Percentiles rank a stretch among this genome's conserved stretches.
Evolutionary conservation across 64 coral and sea anemone species (phyloP).

Genomic region (Montipora foliosa): DNA sequence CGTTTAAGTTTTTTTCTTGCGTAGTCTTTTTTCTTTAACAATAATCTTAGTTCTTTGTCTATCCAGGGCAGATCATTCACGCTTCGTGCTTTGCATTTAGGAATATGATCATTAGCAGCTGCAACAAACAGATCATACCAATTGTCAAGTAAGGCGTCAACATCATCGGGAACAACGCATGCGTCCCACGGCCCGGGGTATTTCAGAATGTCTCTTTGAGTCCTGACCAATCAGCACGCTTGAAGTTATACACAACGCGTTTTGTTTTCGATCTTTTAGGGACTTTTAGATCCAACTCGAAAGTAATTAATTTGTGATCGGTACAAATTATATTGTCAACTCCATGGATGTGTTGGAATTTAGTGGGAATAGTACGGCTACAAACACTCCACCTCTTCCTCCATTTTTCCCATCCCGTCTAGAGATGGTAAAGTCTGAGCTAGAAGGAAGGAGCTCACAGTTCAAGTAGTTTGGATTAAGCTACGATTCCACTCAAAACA

Average conservation of each 20-base stretch:
- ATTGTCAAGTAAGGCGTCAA: conserved; percentile 12
- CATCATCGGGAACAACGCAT: conserved; percentile 34
- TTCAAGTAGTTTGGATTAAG: conserved; percentile 25
- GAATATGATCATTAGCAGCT: conserved; percentile 49
- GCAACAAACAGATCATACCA: conserved; percentile 40
- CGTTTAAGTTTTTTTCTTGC: conserved; percentile 17
- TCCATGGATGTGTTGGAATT: conserved; percentile 33
- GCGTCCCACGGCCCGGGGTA: conserved; percentile 42
- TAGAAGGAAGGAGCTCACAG: conserved; percentile 40
- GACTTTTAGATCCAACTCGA: conserved; percentile 13
- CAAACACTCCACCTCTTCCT: conserved; percentile 6
- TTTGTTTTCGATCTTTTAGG: conserved; percentile 8
- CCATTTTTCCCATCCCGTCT: conserved; percentile 4
- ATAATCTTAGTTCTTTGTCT: background rate
- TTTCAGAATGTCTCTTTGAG: conserved; percentile 14
- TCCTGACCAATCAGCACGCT: conserved; percentile 31
- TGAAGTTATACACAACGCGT: conserved; percentile 36
- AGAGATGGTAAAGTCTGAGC: conserved; percentile 36
- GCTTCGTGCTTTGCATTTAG: conserved; percentile 52
- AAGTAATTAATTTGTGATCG: conserved; percentile 35
- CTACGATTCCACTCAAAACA: conserved; percentile 51
- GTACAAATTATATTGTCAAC: conserved; percentile 39
- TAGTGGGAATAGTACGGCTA: conserved; percentile 52
- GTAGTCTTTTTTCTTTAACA: conserved; percentile 5
- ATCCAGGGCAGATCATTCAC: conserved; percentile 26